phyloP scores from a whole-genome alignment of 2,113 vertebrate species.

The Poecile atricapillus region DNA sequence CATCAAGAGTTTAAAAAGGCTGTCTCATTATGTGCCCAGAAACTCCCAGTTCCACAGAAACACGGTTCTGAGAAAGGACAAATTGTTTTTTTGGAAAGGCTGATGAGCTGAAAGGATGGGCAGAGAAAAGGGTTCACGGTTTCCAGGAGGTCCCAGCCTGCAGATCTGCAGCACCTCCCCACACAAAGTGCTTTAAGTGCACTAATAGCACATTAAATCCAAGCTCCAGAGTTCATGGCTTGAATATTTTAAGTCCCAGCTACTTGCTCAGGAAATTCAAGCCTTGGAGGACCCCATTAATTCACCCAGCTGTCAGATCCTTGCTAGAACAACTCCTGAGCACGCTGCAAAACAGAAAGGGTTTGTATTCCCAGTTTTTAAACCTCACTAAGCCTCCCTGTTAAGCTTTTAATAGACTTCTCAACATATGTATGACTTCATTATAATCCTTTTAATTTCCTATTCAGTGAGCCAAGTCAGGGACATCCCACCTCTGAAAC shows the following conservation, averaged over 20 bases:
- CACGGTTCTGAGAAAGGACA: accelerated
- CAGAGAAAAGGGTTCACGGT: accelerated
- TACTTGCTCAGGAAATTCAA: background rate
- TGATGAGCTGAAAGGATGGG: background rate
- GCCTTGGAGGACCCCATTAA: background rate
- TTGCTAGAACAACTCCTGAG: background rate
- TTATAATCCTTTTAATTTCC: background rate
- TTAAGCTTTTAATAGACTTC: background rate
- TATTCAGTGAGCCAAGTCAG: background rate
- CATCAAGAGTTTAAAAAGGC: background rate
- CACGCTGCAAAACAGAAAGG: background rate
- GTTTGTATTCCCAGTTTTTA: background rate
- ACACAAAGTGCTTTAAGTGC: background rate
- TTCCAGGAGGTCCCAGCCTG: background rate
- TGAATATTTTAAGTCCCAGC: background rate
- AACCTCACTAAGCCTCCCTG: background rate
- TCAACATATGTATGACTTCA: background rate
- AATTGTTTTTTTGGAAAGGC: accelerated
- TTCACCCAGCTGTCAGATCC: background rate
- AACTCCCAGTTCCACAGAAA: background rate
- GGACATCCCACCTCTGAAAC: background rate
- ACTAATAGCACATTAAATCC: background rate
- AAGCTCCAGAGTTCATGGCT: background rate
- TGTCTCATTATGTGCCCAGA: accelerated
- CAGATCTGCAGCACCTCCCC: background rate